Evolutionary conservation across 2,888 invertebrate species (phyloP).

Genomic region (Terebella lapidaria): DNA sequence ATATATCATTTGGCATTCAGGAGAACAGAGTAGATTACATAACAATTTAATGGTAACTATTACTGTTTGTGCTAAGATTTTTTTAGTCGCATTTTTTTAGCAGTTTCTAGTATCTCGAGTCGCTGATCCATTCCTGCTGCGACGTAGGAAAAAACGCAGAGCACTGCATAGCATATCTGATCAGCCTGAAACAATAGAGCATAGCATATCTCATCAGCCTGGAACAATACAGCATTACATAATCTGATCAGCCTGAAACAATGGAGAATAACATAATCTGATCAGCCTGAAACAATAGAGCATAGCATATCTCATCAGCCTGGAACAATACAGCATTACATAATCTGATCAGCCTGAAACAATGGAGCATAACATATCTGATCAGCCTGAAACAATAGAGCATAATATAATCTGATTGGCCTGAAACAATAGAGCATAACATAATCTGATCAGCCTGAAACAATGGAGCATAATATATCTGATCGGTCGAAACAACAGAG

Average conservation of each 20-base stretch:
- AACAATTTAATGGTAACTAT: too few species aligned
- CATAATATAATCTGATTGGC: constrained; percentile 96
- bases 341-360: too few species aligned
- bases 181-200: constrained; percentile 82
- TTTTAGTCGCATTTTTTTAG: not conserved
- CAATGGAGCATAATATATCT: too few species aligned
- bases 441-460: too few species aligned
- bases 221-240: too few species aligned
- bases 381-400: constrained; percentile 79
- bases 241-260: too few species aligned
- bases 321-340: too few species aligned
- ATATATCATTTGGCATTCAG: too few species aligned
- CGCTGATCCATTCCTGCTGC: constrained; percentile 27
- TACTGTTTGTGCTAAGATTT: not conserved
- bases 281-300: constrained; percentile 79
- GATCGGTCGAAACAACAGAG: constrained; percentile 79
- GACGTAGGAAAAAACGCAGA: constrained; percentile 97
- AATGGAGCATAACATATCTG: constrained; percentile 99
- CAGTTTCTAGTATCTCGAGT: not conserved
- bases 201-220: constrained; percentile 98
- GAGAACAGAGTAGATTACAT: too few species aligned
- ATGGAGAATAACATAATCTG: too few species aligned
- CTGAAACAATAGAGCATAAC: too few species aligned
- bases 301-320: constrained; percentile 98
- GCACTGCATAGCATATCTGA: constrained; percentile 97